A percentile compares a stretch with the other conserved stretches of the same genome.
Conservation (phyloP, 1,140 invertebrate species). For the Diabrotica virgifera region DNA sequence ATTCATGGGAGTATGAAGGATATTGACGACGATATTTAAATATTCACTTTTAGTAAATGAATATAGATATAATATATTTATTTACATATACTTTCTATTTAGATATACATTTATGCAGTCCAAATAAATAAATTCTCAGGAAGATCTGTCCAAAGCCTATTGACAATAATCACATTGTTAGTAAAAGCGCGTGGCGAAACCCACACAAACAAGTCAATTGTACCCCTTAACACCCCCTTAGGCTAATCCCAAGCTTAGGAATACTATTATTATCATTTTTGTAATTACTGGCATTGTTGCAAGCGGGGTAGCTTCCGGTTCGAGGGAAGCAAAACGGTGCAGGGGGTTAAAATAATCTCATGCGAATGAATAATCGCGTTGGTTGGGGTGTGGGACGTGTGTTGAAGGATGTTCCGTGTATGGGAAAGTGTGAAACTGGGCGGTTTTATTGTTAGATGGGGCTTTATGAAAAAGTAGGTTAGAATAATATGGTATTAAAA, state of each 20-base stretch:
- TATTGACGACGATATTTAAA: too few relatives aligned
- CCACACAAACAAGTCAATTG: constrained; percentile 16
- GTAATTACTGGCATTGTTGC: constrained; percentile 14
- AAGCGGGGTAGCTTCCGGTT: constrained; percentile 4
- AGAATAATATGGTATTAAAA: too few relatives aligned
- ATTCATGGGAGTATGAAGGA: too few relatives aligned
- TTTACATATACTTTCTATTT: too few relatives aligned
- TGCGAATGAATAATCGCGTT: background rate
- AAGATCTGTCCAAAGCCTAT: background rate
- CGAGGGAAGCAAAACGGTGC: background rate
- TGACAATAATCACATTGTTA: constrained; percentile 7
- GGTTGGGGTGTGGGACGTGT: background rate
- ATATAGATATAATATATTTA: too few relatives aligned
- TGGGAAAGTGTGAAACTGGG: background rate
- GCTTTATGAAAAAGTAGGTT: too few relatives aligned
- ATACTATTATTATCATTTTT: constrained; percentile 15
- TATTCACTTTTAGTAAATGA: too few relatives aligned
- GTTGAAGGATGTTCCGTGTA: background rate
- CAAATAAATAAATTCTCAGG: background rate
- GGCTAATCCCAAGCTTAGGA: constrained; percentile 12
- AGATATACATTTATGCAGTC: too few relatives aligned
- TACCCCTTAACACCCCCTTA: constrained; percentile 7
- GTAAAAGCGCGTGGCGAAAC: background rate
- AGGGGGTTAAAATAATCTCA: constrained; percentile 6
- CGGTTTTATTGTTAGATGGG: background rate